A percentile compares a stretch with the other conserved stretches of the same genome.
phyloP scores from a whole-genome alignment of 2,888 invertebrate species.

The Epistrophella euchroma region DNA sequence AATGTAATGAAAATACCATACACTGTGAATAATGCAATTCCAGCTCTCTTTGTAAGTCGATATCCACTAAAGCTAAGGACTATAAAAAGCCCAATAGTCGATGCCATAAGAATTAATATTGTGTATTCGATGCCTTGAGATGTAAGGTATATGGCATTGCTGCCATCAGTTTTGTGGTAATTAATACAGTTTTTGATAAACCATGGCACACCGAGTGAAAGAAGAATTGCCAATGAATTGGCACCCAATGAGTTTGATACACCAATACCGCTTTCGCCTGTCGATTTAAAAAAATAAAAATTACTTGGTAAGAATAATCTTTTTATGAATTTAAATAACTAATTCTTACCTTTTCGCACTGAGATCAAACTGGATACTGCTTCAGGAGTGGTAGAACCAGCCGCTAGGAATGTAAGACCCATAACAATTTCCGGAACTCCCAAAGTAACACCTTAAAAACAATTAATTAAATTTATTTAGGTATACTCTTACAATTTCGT shows the following conservation, averaged over 20 bases:
- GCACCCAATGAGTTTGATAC: constrained; percentile 94
- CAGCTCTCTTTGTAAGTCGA: constrained; percentile 88
- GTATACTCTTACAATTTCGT: too few species aligned
- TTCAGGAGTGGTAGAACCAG: constrained; percentile 95
- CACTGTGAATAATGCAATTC: constrained; percentile 87
- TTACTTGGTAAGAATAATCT: neutral
- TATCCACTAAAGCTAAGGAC: constrained; percentile 89
- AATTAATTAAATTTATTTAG: neutral
- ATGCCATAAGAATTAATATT: constrained; percentile 90
- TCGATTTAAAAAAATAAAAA: constrained; percentile 77
- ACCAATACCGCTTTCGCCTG: constrained; percentile 93
- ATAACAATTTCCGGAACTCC: constrained; percentile 94
- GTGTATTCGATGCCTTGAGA: constrained; percentile 93
- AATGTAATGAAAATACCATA: constrained; percentile 90
- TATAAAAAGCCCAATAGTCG: constrained; percentile 89
- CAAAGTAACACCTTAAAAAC: constrained; percentile 88
- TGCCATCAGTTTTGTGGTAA: constrained; percentile 81
- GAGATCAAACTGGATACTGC: constrained; percentile 92
- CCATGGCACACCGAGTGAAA: constrained; percentile 94
- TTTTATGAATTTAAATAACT: neutral
- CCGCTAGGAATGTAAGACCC: constrained; percentile 95
- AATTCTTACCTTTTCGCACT: constrained; percentile 89
- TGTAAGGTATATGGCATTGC: constrained; percentile 86
- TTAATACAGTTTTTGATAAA: constrained; percentile 89
- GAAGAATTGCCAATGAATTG: constrained; percentile 92